These are phyloP conservation scores for Xestia ashworthii DNA, from an alignment of 2,888 invertebrate species.

Conservation along the genomic window DNA sequence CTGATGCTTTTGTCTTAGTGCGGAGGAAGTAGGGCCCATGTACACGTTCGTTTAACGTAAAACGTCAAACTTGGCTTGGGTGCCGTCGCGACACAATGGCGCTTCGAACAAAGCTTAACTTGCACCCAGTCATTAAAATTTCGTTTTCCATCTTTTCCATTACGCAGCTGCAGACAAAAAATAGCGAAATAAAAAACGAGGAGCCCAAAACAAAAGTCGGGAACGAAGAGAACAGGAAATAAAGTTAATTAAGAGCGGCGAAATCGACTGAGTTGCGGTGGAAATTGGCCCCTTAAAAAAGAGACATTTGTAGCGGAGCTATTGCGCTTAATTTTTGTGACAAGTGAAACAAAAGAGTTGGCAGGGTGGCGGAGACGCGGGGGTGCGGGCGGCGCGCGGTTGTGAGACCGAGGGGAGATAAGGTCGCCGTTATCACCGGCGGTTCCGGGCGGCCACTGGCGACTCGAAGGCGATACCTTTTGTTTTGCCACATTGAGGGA, in stretches of 20 bases:
- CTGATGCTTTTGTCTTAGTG: conserved; percentile 77
- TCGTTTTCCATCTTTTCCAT: conserved; percentile 90
- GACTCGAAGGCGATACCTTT: conserved; percentile 89
- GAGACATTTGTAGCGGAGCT: conserved; percentile 90
- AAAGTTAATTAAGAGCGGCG: conserved; percentile 91
- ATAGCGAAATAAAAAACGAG: conserved; percentile 88
- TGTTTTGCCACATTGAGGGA: conserved; percentile 89
- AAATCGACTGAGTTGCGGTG: conserved; percentile 91
- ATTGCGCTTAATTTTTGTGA: conserved; percentile 91
- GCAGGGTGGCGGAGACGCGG: conserved; percentile 78
- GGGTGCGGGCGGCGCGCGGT: conserved; percentile 67
- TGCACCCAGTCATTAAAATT: conserved; percentile 89
- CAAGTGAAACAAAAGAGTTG: conserved; percentile 91
- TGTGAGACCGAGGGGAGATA: conserved; percentile 81
- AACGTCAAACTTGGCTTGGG: conserved; percentile 83
- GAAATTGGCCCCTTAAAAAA: conserved; percentile 90
- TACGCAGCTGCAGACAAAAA: conserved; percentile 89
- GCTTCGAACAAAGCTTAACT: conserved; percentile 87
- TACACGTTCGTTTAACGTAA: conserved; percentile 79
- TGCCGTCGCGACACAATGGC: conserved; percentile 83
- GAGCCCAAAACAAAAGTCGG: conserved; percentile 89
- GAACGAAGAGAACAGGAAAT: conserved; percentile 90
- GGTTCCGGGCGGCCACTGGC: conserved; percentile 87
- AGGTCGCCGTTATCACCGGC: conserved; percentile 86
- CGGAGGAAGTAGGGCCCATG: conserved; percentile 76